Evolutionary conservation across 2,797 vertebrate genomes (phyloP).

Genomic region (Sebastes matsubarae): DNA sequence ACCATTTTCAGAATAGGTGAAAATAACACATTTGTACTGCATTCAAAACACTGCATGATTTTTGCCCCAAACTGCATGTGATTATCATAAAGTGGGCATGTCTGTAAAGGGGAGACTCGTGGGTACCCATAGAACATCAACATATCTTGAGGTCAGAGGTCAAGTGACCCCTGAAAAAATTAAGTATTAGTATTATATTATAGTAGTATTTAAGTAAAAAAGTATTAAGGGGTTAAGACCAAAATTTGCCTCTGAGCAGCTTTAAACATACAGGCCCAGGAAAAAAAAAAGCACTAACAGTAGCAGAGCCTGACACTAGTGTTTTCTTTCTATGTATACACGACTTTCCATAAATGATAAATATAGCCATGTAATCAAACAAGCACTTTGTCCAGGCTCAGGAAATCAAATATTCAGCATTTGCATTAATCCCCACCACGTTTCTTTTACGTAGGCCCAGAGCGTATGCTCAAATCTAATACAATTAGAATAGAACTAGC

Average conservation of each 20-base stretch:
- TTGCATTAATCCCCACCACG: slow-evolving; percentile 21
- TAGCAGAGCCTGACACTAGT: background rate
- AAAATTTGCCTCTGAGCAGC: background rate
- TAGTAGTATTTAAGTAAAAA: no score
- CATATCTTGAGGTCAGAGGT: no score
- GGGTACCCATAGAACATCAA: no score
- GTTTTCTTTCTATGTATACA: background rate
- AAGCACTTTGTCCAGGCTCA: background rate
- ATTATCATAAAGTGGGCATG: no score
- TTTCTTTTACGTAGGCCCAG: slow-evolving; percentile 12
- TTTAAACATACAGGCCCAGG: background rate
- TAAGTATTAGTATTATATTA: no score
- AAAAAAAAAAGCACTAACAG: background rate
- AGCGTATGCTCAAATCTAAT: slow-evolving; percentile 45
- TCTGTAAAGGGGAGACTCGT: no score
- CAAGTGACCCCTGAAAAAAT: no score
- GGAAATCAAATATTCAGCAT: slow-evolving; percentile 21
- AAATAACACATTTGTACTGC: no score
- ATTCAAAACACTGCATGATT: no score
- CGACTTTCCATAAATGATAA: background rate
- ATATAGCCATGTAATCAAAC: slow-evolving; percentile 3
- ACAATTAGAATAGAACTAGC: slow-evolving; percentile 42
- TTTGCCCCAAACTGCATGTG: no score
- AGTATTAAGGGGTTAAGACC: background rate
- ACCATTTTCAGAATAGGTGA: no score